Base-by-base conservation (phyloP, 2,113 vertebrate species). In the Nestor notabilis region DNA sequence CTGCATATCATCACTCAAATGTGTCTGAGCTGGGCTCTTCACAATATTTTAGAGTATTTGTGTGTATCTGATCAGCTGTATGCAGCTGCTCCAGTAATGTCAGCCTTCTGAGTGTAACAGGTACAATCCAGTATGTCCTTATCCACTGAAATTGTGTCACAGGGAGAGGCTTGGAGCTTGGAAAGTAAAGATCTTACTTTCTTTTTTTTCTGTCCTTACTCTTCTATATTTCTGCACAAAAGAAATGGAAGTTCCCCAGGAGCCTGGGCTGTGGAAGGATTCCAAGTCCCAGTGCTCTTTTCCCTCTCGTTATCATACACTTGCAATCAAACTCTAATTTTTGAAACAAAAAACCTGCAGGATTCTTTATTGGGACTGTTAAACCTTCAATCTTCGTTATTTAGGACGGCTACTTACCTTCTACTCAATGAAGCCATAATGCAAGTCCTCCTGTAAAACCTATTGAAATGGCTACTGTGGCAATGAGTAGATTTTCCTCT, bases 241-340 rank as follows among this genome's bases (percentile, higher is more conserved):
- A 81, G 37, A 66, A 94, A 71, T 65, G n/a, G 60, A 84, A 76
- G 89, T 35, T 94, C 83, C 91, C 53, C 44, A 49, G 90, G 96
- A 97, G 52, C 83, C 80, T 58, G 56, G 56, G 33, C 33, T 58
- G 56, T 33, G 28, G 53, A 64, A 90, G 56, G 53, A 66, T 83
- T 85, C 55, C 86, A 80, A 1, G 3, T 92, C 64, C 92, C 74
- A 56, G 70, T 16, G 46, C 63, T 61, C 85, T 92, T 93, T 95
- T 89, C 78, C 61, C 49, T 71, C 89, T 97, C 89, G 97, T 97
- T 97, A 98, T 89, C 95, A 93, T 95, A 94, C 2, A 0, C 70
- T 95, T 88, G 95, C 97, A 94, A 96, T 97, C 94, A 97, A 86
- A 96, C 94, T 85, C 96, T 95, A 98, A 97, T 97, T 97, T 97